phyloP scores from a whole-genome alignment of 2,113 vertebrate species.

The Daubentonia madagascariensis region DNA sequence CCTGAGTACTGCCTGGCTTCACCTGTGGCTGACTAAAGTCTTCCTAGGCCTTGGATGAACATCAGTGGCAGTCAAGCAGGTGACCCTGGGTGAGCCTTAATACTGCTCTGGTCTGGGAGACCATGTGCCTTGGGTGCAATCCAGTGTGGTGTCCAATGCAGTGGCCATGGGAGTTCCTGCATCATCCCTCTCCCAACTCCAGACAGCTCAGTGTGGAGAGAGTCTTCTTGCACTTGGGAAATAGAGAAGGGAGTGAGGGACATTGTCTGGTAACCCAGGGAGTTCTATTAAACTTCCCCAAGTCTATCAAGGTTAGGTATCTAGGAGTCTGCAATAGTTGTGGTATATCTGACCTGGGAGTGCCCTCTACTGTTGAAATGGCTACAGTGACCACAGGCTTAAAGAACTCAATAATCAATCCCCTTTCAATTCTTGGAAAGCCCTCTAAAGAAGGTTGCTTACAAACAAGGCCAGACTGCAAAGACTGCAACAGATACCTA shows the following conservation, averaged over 20 bases:
- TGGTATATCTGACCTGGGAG: neutral
- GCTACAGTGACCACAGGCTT: neutral
- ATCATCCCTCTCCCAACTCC: neutral
- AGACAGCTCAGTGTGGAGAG: neutral
- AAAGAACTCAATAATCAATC: neutral
- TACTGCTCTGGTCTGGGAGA: neutral
- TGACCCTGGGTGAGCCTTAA: too few species aligned
- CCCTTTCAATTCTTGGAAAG: neutral
- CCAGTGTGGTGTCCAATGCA: neutral
- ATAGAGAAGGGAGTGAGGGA: neutral
- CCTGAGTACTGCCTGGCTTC: too few species aligned
- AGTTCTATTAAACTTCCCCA: neutral
- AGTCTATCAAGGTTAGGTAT: neutral
- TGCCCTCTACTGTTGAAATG: neutral
- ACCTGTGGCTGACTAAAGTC: too few species aligned
- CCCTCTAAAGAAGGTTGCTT: neutral
- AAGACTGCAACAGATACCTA: neutral
- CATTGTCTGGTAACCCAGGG: neutral
- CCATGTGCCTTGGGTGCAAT: neutral
- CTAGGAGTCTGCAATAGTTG: neutral
- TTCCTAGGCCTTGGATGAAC: too few species aligned
- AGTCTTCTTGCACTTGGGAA: too few species aligned
- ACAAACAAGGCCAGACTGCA: neutral
- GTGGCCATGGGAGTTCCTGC: neutral
- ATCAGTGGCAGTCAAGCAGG: too few species aligned